Percentiles rank a stretch among this genome's conserved stretches.
phyloP scores from a whole-genome alignment of 2,888 invertebrate genomes.

The Halictus quadricinctus region DNA sequence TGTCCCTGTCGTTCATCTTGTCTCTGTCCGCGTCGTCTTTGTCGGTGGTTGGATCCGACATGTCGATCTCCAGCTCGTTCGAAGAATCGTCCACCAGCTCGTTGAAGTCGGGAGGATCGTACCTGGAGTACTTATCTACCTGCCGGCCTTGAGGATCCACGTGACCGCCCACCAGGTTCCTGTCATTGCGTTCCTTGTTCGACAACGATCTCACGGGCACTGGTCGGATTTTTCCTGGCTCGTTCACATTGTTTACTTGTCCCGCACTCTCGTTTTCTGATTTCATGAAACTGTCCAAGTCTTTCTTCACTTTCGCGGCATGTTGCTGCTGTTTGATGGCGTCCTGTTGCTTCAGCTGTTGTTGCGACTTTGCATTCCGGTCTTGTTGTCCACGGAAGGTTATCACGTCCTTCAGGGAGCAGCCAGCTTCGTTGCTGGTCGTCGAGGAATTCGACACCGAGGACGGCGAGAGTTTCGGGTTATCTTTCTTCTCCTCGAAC shows the following conservation, averaged over 20 bases:
- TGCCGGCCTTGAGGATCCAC: conserved; percentile 68
- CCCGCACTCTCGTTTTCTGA: conserved; percentile 83
- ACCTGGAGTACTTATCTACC: conserved; percentile 84
- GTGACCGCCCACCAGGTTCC: conserved; percentile 58
- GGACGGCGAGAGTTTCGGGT: conserved; percentile 86
- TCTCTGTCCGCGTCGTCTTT: conserved; percentile 86
- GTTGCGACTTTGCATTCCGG: conserved; percentile 70
- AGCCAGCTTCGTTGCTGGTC: conserved; percentile 85
- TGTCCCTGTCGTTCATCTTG: conserved; percentile 83
- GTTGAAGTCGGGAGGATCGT: conserved; percentile 90
- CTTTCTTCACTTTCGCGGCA: conserved; percentile 71
- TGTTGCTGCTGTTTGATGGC: conserved; percentile 69
- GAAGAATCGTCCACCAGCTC: conserved; percentile 90
- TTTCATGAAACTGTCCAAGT: conserved; percentile 82
- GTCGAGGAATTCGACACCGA: conserved; percentile 85
- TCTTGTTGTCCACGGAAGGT: conserved; percentile 83
- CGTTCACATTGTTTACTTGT: conserved; percentile 76
- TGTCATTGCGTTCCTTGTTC: conserved; percentile 73
- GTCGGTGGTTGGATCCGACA: conserved; percentile 88
- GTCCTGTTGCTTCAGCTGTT: conserved; percentile 70
- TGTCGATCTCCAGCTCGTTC: conserved; percentile 91
- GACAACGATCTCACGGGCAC: conserved; percentile 65
- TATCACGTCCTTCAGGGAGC: conserved; percentile 87
- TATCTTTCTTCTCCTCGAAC: conserved; percentile 91
- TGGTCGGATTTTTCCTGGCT: conserved; percentile 68